Evolutionary conservation across 2,888 invertebrate genomes (phyloP).

Genomic region (Chelonus formosanus): DNA sequence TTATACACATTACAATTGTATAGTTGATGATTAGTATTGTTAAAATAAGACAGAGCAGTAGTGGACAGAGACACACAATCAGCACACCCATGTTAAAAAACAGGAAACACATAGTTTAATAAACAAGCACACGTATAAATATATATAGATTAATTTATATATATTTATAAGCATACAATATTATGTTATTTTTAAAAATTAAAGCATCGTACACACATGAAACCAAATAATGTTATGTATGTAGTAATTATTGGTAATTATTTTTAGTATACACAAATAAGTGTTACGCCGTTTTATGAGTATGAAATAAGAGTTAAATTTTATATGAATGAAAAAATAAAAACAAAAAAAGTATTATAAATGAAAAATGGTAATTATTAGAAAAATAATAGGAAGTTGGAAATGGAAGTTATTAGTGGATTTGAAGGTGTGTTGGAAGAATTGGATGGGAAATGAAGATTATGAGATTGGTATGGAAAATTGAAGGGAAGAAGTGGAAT

Average conservation of each 20-base stretch:
- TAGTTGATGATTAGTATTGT: constrained; percentile 9
- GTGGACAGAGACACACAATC: constrained; percentile 64
- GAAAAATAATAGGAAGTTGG: constrained; percentile 1
- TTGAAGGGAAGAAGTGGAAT: constrained; percentile 32
- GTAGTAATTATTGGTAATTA: constrained; percentile 44
- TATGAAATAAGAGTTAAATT: constrained; percentile 14
- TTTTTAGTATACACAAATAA: constrained; percentile 42
- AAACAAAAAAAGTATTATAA: not conserved
- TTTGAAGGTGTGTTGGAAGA: not conserved
- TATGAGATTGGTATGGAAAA: not conserved
- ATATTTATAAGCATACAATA: constrained; percentile 45
- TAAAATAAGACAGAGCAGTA: constrained; percentile 57
- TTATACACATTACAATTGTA: not conserved
- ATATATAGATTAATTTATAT: constrained; percentile 34
- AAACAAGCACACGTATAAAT: not conserved
- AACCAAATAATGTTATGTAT: constrained; percentile 42
- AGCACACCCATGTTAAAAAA: constrained; percentile 60
- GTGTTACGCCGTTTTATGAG: constrained; percentile 29
- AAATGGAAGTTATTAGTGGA: not conserved
- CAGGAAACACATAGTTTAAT: constrained; percentile 37
- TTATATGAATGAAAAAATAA: not conserved
- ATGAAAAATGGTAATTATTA: not conserved
- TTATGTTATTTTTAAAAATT: constrained; percentile 7
- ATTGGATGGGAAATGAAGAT: not conserved
- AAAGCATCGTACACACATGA: constrained; percentile 50